Conservation (phyloP, 1,140 invertebrate species). For the Drosophila setifemur region DNA sequence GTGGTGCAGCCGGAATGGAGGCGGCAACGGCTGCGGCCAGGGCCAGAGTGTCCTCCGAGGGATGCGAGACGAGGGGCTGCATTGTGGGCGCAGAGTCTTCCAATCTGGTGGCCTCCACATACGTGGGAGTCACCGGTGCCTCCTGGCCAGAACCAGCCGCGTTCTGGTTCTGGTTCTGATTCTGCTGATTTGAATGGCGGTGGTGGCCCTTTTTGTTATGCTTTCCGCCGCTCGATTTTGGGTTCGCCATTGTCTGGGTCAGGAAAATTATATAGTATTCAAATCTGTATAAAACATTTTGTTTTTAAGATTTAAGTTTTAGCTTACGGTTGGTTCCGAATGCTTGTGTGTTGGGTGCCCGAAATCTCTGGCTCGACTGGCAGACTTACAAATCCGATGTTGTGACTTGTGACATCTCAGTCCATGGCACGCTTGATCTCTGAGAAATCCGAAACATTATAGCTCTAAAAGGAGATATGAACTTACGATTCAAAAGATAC, state of each 20-base stretch:
- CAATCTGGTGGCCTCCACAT: neutral
- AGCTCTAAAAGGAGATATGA: neutral
- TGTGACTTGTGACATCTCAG: neutral
- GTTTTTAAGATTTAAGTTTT: neutral
- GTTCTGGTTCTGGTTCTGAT: neutral
- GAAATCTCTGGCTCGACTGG: slow-evolving; percentile 9
- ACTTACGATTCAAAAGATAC: no score
- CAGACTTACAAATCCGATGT: neutral
- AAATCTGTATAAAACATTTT: neutral
- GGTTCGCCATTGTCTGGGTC: slow-evolving; percentile 1
- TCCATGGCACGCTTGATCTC: neutral
- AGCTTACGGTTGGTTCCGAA: neutral
- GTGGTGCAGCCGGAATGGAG: slow-evolving; percentile 3
- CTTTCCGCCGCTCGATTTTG: neutral
- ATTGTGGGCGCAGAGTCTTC: neutral
- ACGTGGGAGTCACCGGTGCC: neutral
- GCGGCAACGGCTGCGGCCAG: slow-evolving; percentile 17
- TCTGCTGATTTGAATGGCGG: neutral
- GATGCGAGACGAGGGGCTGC: neutral
- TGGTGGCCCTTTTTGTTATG: neutral
- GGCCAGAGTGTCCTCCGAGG: slow-evolving; percentile 18
- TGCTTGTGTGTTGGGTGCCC: neutral
- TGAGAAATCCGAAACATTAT: no score
- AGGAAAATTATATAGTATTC: no score
- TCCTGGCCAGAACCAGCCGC: no score